Evolutionary conservation across 2,888 invertebrate genomes (phyloP), one percentile per base, ranked within the genome.

Genomic region (Drosophila vallismaia): DNA sequence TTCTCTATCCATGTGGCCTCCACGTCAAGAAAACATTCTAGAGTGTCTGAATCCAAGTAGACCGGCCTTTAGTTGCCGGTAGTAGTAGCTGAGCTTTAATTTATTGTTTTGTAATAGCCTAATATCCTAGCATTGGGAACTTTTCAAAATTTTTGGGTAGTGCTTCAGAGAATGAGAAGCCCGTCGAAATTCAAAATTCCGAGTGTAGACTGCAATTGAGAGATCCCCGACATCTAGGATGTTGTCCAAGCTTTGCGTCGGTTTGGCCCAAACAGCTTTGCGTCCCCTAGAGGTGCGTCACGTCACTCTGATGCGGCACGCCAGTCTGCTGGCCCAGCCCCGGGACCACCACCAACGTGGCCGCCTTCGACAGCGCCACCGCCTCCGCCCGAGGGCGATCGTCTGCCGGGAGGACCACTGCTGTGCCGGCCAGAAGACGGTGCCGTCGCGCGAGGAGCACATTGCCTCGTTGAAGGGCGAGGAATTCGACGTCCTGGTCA

Each of bases 401-500:
- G 60, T 24, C 24, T 28, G 45, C 12, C 60, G 59, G 4, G 46
- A 19, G 2, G 31, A 26, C 5, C 62, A 49, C 28, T 62, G 46
- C 6, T 42, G 40, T 42, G 40, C 19, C 9, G 42, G 19, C 0
- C 14, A 63, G 4, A 52, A 62, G 44, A n/a, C 28, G 7, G 92
- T 97, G 42, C 97, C 97, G 0, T 93, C 95, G 1, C 93, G 98
- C 56, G 93, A 94, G 12, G 95, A 97, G 0, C 97, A 98, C 91
- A 92, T 98, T 10, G 93, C 94, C 74, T 93, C 94, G 0, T 92
- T 98, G 12, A 95, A 96, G 91, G 93, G 93, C 3, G 95, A 96
- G 8, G 94, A 95, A 46, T 98, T 96, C 91, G 98, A 99, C 92
- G 94, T 99, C 12, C 94, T 99, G 51, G 96, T 99, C 71, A 95